Conservation (phyloP, 2,797 vertebrate genomes). For the Alosa sapidissima region DNA sequence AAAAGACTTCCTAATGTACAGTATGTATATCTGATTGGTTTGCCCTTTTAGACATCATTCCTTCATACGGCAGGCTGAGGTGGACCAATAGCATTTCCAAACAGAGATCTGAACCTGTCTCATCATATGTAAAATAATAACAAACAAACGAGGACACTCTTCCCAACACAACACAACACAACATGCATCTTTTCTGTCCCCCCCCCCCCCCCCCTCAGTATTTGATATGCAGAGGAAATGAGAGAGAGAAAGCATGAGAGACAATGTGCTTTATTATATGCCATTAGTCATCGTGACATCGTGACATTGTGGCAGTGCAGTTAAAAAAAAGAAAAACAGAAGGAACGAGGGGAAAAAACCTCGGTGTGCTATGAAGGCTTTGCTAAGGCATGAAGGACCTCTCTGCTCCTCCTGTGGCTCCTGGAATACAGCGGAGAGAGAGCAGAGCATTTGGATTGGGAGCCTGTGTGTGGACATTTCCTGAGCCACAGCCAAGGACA, state of each 20-base stretch:
- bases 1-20: not conserved
- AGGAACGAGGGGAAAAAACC: not conserved
- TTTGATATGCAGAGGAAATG: conserved; percentile 36
- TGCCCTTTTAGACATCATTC: not conserved
- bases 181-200: conserved; percentile 42
- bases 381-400: conserved; percentile 29
- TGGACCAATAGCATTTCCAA: not conserved
- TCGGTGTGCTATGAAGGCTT: conserved; percentile 38
- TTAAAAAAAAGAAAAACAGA: not conserved
- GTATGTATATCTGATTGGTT: not conserved
- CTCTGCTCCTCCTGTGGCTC: not conserved
- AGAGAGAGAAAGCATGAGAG: conserved; percentile 17
- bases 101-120: not conserved
- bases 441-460: not conserved
- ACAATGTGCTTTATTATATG: conserved; percentile 44
- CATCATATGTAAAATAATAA: conserved; percentile 30
- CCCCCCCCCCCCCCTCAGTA: not conserved
- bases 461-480: conserved; percentile 14
- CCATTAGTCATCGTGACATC: conserved; percentile 50
- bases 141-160: conserved; percentile 21
- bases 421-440: not conserved
- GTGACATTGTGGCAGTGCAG: conserved; percentile 38
- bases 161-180: conserved; percentile 33
- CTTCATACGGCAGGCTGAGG: not conserved
- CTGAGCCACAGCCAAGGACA: not conserved